Percentiles rank a stretch among this genome's conserved stretches.
Evolutionary conservation across 2,797 vertebrate species (phyloP).

Genomic region (Pseudochirops corinnae): DNA sequence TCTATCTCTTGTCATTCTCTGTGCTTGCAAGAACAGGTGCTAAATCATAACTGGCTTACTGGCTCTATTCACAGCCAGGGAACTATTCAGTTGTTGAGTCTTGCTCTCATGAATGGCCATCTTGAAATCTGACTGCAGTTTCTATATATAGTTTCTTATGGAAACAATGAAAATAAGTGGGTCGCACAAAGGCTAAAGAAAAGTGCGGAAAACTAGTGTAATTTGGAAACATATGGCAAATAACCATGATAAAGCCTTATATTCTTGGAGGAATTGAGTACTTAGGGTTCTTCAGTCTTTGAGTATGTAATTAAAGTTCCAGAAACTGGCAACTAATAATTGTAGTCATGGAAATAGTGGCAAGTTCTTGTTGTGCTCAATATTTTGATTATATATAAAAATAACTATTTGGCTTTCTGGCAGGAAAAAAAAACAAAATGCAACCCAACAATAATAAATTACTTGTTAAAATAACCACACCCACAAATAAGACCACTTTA

Average conservation of each 20-base stretch:
- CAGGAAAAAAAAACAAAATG: conserved; percentile 6
- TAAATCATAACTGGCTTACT: background rate
- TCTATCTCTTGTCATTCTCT: conserved; percentile 13
- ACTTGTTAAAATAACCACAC: background rate
- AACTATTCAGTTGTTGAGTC: background rate
- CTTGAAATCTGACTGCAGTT: background rate
- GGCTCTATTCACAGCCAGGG: background rate
- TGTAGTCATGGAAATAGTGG: background rate
- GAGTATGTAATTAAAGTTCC: background rate
- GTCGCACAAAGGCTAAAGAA: conserved; percentile 44
- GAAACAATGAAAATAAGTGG: conserved; percentile 7
- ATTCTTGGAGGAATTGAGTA: conserved; percentile 5
- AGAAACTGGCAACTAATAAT: background rate
- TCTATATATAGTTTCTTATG: conserved; percentile 2
- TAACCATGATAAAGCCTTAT: conserved; percentile 13
- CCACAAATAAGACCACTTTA: background rate
- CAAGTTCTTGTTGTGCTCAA: background rate
- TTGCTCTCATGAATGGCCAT: conserved; percentile 13
- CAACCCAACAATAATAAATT: background rate
- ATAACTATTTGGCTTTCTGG: conserved; percentile 8
- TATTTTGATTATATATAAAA: conserved; percentile 11
- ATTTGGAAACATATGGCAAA: conserved; percentile 21
- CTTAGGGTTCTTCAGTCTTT: background rate
- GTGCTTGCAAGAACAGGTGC: background rate
- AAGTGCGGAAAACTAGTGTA: conserved; percentile 36